Percentiles rank a stretch among this genome's conserved stretches.
Conservation (phyloP, 2,888 invertebrate species). For the Periphyllus acericola region DNA sequence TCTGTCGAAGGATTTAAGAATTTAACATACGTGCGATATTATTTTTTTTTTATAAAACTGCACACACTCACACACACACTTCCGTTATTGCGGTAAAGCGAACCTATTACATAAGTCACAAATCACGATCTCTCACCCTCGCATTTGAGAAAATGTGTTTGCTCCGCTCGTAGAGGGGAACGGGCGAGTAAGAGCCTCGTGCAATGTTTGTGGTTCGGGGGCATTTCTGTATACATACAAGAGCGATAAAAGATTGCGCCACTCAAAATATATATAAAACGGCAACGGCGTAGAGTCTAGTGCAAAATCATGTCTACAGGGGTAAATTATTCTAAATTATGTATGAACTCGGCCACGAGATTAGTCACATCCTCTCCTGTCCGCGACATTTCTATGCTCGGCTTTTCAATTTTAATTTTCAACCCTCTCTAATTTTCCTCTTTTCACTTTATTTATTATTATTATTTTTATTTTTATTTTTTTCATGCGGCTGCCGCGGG, state of each 20-base stretch:
- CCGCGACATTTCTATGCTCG: background rate
- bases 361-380: background rate
- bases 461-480: too few relatives aligned
- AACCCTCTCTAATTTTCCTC: slow-evolving; percentile 10
- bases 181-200: background rate
- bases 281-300: slow-evolving; percentile 20
- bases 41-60: background rate
- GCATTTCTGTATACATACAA: background rate
- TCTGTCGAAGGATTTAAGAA: too few relatives aligned
- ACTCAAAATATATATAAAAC: slow-evolving; percentile 32
- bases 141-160: slow-evolving; percentile 49
- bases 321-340: slow-evolving; percentile 55
- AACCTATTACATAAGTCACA: slow-evolving; percentile 31
- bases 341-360: slow-evolving; percentile 16
- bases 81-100: slow-evolving; percentile 3
- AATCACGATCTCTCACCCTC: slow-evolving; percentile 30
- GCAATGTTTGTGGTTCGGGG: slow-evolving; percentile 46
- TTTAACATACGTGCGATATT: too few relatives aligned
- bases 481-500: slow-evolving; percentile 14
- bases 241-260: slow-evolving; percentile 51
- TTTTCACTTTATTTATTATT: slow-evolving; percentile 17
- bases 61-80: background rate
- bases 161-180: background rate
- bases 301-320: slow-evolving; percentile 54
- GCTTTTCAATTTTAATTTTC: slow-evolving; percentile 55